Base-by-base conservation (phyloP, 2,888 invertebrate species). In the Melipona bicolor region DNA sequence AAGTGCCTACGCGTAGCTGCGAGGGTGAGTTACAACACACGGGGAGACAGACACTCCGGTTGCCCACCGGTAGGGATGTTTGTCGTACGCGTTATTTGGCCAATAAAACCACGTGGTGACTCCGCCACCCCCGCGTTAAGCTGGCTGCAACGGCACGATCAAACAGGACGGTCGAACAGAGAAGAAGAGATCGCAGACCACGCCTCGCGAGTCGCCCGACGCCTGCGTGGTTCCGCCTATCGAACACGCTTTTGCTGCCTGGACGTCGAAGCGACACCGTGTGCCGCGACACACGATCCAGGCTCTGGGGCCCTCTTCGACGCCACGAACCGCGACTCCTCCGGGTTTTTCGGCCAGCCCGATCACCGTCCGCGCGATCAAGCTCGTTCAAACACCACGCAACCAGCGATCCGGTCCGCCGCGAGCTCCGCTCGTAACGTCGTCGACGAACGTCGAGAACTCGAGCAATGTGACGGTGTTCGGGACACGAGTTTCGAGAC, bases 61-160 rank as follows among this genome's bases (percentile, higher is more conserved):
- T 43, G 13, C 64, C 74, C 69, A 79, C 73, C 84, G 79, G 89
- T 88, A 91, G 91, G 91, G 92, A 91, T 93, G 92, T 93, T 93
- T 93, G 92, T 93, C 93, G 93, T 93, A 91, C 91, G 90, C 91
- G 92, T 93, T 94, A 94, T 94, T 93, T 93, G 94, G 91, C 93
- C 93, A 94, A 93, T 93, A 94, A 93, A 93, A 93, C 92, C 93
- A 94, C 93, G 93, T 94, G 93, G 93, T 88, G 91, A 91, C 85
- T 78, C 86, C 76, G 67, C 85, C 87, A 83, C 87, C 87, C 85
- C 86, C 86, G 91, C 87, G 77, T 74, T 79, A 69, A 52, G 43
- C 32, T 32, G 17, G n/a, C 36, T 54, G 62, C 71, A 74, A 70
- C 70, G 83, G 79, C 79, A 74, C 69, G 83, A 87, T 81, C 84